phyloP scores from a whole-genome alignment of 2,797 vertebrate genomes.

The Schizopygopsis pylzovi region DNA sequence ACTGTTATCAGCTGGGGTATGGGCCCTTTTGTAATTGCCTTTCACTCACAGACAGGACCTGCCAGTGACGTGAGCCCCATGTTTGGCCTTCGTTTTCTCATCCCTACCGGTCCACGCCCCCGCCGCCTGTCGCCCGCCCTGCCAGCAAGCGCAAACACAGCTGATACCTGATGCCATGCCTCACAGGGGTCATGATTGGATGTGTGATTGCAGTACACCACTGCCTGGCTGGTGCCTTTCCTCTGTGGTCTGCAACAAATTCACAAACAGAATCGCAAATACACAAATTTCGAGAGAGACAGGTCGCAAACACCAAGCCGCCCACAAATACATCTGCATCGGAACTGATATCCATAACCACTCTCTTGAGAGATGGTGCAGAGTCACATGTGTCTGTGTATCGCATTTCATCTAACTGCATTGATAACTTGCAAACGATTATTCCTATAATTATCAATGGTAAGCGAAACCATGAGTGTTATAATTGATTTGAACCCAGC shows the following conservation, averaged over 20 bases:
- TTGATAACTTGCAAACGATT: slow-evolving; percentile 25
- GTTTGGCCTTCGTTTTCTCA: slow-evolving; percentile 49
- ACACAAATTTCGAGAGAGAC: neutral
- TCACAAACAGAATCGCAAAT: neutral
- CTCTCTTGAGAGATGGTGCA: neutral
- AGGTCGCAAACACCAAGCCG: neutral
- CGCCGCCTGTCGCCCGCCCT: neutral
- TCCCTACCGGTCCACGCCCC: slow-evolving; percentile 4
- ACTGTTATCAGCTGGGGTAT: slow-evolving; percentile 56
- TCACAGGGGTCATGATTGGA: slow-evolving; percentile 45
- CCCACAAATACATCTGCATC: slow-evolving; percentile 15
- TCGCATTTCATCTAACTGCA: slow-evolving; percentile 37
- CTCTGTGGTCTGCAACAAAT: slow-evolving; percentile 12
- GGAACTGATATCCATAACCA: slow-evolving; percentile 17
- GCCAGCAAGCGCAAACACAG: slow-evolving; percentile 41
- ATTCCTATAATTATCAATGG: slow-evolving; percentile 35
- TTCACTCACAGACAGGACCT: slow-evolving; percentile 49
- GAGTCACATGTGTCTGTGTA: slow-evolving; percentile 12
- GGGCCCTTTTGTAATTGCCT: slow-evolving; percentile 59
- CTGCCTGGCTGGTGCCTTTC: slow-evolving; percentile 23
- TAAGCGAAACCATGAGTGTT: slow-evolving; percentile 27
- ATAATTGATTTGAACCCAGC: slow-evolving; percentile 50
- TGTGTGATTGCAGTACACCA: slow-evolving; percentile 43
- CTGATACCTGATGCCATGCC: slow-evolving; percentile 50
- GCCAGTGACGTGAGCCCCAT: slow-evolving; percentile 44